Conservation (phyloP, 2,888 invertebrate genomes). For the Thereva nobilitata region DNA sequence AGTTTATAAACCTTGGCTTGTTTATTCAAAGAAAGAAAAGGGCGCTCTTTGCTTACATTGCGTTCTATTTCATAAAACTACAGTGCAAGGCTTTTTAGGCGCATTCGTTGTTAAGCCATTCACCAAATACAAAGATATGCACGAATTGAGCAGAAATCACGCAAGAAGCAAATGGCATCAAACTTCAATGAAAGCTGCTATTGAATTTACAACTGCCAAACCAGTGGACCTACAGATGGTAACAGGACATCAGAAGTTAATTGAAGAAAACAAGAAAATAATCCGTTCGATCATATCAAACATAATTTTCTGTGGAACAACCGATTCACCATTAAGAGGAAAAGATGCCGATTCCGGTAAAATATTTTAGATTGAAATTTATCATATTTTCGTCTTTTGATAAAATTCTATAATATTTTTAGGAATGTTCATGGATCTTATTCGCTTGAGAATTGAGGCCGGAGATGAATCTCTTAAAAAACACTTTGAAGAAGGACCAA, state of each 20-base stretch:
- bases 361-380: too few species aligned
- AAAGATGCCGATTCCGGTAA: not conserved
- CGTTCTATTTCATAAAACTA: not conserved
- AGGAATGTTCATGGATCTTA: not conserved
- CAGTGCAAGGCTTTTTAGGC: not conserved
- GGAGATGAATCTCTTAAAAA: not conserved
- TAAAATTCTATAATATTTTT: too few species aligned
- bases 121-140: constrained; percentile 7
- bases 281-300: not conserved
- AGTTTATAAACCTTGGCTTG: constrained; percentile 1
- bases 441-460: not conserved
- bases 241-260: not conserved
- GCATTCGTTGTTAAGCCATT: constrained; percentile 6
- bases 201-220: not conserved
- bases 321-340: constrained; percentile 5
- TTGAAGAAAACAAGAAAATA: constrained; percentile 10
- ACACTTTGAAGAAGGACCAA: not conserved
- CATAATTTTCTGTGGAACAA: constrained; percentile 7
- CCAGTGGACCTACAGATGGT: not conserved
- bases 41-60: not conserved
- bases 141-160: not conserved
- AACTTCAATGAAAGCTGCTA: not conserved
- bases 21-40: not conserved
- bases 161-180: not conserved
- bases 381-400: too few species aligned